These are phyloP conservation scores for Trissonchulus sp. DNA, from an alignment of 2,888 invertebrate genomes.

Conservation along the genomic window DNA sequence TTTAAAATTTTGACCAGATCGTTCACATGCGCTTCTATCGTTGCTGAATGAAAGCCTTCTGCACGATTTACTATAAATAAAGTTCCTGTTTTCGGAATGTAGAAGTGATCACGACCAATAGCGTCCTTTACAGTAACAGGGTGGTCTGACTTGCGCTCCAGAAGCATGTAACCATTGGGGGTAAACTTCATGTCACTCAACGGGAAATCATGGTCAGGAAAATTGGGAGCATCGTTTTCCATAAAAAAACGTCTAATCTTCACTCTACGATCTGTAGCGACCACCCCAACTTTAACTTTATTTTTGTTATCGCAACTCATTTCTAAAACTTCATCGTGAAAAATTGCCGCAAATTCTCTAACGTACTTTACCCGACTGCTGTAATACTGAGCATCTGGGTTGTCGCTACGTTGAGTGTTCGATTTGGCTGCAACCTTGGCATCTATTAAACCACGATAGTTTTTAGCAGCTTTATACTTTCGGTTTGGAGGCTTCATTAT, in stretches of 20 bases:
- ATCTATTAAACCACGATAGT: neutral
- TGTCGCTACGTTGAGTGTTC: neutral
- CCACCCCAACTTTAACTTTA: slow-evolving; percentile 10
- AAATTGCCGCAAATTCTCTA: neutral
- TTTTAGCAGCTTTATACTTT: neutral
- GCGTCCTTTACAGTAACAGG: neutral
- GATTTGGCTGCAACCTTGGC: neutral
- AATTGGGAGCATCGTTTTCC: slow-evolving; percentile 3
- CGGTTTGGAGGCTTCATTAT: neutral
- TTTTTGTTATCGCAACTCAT: slow-evolving; percentile 21
- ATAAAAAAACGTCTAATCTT: slow-evolving; percentile 22
- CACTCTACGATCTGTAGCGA: slow-evolving; percentile 3
- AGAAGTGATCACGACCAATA: neutral
- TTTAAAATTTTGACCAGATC: slow-evolving; percentile 17
- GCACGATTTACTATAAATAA: slow-evolving; percentile 21
- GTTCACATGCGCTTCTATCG: neutral
- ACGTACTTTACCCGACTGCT: neutral
- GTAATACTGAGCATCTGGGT: neutral
- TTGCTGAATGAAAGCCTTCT: neutral
- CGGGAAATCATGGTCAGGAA: slow-evolving; percentile 25
- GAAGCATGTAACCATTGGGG: slow-evolving; percentile 9
- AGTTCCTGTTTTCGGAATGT: neutral
- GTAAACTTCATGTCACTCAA: neutral
- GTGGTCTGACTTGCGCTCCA: neutral
- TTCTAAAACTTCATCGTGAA: neutral